Base-by-base conservation (phyloP, 2,797 vertebrate species). In the Pterois miles region DNA sequence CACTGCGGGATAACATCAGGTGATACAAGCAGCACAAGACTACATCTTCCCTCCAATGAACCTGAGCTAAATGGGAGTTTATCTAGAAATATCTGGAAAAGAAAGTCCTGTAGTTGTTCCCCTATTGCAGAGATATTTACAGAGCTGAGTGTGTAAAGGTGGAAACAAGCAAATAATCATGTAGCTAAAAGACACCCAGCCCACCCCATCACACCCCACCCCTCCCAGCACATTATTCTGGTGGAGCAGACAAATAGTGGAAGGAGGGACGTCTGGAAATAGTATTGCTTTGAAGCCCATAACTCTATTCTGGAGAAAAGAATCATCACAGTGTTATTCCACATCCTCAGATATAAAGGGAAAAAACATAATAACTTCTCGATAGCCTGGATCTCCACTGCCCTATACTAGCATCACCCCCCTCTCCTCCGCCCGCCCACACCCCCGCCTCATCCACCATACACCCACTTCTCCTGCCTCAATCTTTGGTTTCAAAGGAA, bases 401-500 rank as follows among this genome's bases (percentile, higher is more conserved):
- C 88, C 90, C 90, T 96, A 95, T 84, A 84, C 86, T 76, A 71
- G 79, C 74, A 25, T 54, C 60, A 71, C 82, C 71, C 94, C 72
- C 40, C 72, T 6, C 10, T 4, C 70, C 93, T 48, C 73, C 14
- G 20, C 80, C 87, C 65, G 46, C 89, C 89, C 82, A 87, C 88
- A 86, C 83, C 88, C 84, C 81, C 74, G 78, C 88, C 86, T 89
- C 90, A 91, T 92, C 91, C 86, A 86, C 87, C 85, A 76, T 78
- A 85, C 90, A 90, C 93, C 92, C 91, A 92, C 91, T 93, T 93
- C 94, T 95, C 93, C 94, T 94, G 93, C 94, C 96, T 97, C 96
- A 97, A 96, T 97, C 96, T 96, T 95, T 94, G 94, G 94, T 98
- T 98, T 98, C 96, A 97, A 97, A 98, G 96, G 95, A 96, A 98